phyloP scores from a whole-genome alignment of 2,797 vertebrate species.

The Hypotaenidia philippensis region DNA sequence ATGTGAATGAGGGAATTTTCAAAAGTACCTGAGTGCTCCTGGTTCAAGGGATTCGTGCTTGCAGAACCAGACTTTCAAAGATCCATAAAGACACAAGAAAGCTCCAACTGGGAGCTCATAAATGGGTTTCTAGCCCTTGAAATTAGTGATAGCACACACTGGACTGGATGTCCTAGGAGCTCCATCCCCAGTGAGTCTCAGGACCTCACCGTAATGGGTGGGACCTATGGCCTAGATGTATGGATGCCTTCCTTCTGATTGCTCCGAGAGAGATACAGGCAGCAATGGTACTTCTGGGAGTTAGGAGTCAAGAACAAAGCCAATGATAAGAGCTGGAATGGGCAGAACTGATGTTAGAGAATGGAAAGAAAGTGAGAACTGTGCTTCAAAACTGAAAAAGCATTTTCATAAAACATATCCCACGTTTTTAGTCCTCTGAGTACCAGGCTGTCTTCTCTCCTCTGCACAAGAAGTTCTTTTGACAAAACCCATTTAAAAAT shows the following conservation, averaged over 20 bases:
- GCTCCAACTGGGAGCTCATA: background rate
- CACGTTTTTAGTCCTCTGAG: background rate
- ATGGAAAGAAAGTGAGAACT: background rate
- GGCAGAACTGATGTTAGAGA: background rate
- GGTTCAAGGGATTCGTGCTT: fast-evolving
- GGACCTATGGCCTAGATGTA: background rate
- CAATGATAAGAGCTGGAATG: background rate
- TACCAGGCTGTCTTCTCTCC: background rate
- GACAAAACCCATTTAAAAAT: background rate
- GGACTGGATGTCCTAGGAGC: background rate
- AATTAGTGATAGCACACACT: background rate
- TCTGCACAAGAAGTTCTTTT: background rate
- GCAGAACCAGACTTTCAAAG: background rate
- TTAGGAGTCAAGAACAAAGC: background rate
- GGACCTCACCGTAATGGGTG: background rate
- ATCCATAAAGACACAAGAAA: background rate
- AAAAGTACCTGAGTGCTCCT: background rate
- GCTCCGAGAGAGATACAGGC: background rate
- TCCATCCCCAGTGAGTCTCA: background rate
- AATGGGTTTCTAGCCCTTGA: background rate
- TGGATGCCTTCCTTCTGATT: background rate
- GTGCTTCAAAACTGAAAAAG: background rate
- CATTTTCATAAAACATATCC: background rate
- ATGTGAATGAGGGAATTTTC: background rate
- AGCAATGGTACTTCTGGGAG: background rate